Conservation (phyloP, 1,140 invertebrate species). For the Bathynomus jamesi region DNA sequence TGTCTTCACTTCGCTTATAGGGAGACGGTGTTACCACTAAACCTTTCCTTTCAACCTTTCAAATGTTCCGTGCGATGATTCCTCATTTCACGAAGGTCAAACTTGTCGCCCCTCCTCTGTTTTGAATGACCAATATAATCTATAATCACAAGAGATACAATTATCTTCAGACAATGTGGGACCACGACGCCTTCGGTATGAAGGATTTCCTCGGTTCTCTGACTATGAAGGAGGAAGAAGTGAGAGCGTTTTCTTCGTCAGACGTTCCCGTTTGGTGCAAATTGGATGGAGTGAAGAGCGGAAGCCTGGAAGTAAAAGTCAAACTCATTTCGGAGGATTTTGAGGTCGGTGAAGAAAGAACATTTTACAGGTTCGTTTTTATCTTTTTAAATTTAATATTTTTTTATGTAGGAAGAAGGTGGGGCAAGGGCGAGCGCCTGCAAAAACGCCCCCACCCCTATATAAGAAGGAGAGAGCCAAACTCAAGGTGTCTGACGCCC, state of each 20-base stretch:
- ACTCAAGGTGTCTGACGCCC: too few relatives aligned
- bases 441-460: too few relatives aligned
- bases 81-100: too few relatives aligned
- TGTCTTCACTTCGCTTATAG: too few relatives aligned
- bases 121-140: too few relatives aligned
- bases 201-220: conserved; percentile 52
- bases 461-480: too few relatives aligned
- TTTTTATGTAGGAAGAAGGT: neutral
- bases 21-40: too few relatives aligned
- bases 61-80: too few relatives aligned
- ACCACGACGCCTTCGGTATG: conserved; percentile 51
- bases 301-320: conserved; percentile 45
- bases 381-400: neutral
- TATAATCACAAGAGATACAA: too few relatives aligned
- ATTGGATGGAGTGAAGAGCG: conserved; percentile 44
- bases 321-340: conserved; percentile 44
- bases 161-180: conserved; percentile 47
- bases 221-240: conserved; percentile 46
- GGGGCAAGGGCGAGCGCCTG: too few relatives aligned
- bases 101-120: too few relatives aligned
- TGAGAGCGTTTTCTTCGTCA: conserved; percentile 44
- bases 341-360: conserved; percentile 25
- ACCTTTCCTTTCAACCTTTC: too few relatives aligned
- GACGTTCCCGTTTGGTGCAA: conserved; percentile 45
- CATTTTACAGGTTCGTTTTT: neutral